These are phyloP conservation scores for Nebria brevicollis DNA, from an alignment of 2,888 invertebrate genomes.

Conservation along the genomic window DNA sequence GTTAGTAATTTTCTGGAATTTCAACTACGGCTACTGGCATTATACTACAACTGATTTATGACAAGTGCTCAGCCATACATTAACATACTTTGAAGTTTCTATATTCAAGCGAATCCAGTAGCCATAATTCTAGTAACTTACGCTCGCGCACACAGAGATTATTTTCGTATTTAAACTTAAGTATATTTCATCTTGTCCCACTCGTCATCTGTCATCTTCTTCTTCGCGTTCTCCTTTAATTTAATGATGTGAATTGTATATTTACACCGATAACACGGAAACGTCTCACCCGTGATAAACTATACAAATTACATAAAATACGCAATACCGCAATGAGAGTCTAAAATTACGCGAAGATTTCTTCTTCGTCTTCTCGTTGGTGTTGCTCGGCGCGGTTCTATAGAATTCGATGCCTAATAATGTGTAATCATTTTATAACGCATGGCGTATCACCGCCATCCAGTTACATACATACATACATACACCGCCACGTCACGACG, in stretches of 20 bases:
- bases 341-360: not conserved
- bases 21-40: not conserved
- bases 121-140: not conserved
- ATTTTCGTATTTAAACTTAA: no score
- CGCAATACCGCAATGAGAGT: not conserved
- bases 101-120: not conserved
- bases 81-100: slow-evolving; percentile 1
- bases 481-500: not conserved
- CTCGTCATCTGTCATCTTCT: no score
- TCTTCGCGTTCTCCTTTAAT: no score
- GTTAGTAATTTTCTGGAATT: not conserved
- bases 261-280: not conserved
- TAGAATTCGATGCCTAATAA: slow-evolving; percentile 1
- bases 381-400: not conserved
- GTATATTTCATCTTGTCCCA: no score
- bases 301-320: not conserved
- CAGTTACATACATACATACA: not conserved
- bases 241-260: not conserved
- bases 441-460: slow-evolving; percentile 1
- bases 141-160: no score
- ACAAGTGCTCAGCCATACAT: not conserved
- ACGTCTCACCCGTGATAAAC: not conserved
- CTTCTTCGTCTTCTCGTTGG: not conserved
- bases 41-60: not conserved
- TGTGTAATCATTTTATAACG: not conserved